These are phyloP conservation scores for Falco columbarius DNA, from an alignment of 2,797 vertebrate genomes.

Conservation along the genomic window DNA sequence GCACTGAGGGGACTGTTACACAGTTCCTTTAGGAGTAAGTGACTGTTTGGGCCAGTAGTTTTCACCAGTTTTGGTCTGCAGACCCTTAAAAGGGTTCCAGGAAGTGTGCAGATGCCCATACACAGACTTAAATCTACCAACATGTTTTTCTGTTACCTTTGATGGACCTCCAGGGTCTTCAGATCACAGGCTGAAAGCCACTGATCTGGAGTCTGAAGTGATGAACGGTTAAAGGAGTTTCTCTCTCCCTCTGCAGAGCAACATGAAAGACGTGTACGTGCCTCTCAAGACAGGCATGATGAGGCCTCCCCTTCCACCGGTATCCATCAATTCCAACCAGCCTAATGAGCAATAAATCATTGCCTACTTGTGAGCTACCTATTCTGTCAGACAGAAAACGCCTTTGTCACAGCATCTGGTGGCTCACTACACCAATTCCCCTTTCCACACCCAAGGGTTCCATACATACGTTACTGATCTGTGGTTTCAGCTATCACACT, in stretches of 20 bases:
- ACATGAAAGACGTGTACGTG: not conserved
- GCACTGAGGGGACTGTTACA: not conserved
- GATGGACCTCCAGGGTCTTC: not conserved
- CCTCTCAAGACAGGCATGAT: not conserved
- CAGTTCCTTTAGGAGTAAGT: not conserved
- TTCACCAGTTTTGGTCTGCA: not conserved
- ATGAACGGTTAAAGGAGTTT: not conserved
- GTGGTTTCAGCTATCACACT: not conserved
- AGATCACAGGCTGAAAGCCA: not conserved
- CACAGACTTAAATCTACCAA: not conserved
- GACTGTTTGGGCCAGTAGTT: not conserved
- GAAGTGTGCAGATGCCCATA: not conserved
- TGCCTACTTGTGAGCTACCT: not conserved
- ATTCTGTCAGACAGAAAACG: not conserved
- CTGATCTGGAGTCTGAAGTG: not conserved
- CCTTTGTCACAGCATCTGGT: not conserved
- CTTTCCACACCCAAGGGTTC: not conserved
- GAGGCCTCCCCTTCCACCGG: not conserved
- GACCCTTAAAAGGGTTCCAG: not conserved
- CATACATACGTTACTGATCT: not conserved
- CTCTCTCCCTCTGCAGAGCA: not conserved
- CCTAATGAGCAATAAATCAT: slow-evolving; percentile 42
- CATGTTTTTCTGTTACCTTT: not conserved
- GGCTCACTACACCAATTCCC: not conserved
- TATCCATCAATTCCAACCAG: not conserved